Evolutionary conservation across 2,113 vertebrate genomes (phyloP).

Genomic region (Onychostoma macrolepis): DNA sequence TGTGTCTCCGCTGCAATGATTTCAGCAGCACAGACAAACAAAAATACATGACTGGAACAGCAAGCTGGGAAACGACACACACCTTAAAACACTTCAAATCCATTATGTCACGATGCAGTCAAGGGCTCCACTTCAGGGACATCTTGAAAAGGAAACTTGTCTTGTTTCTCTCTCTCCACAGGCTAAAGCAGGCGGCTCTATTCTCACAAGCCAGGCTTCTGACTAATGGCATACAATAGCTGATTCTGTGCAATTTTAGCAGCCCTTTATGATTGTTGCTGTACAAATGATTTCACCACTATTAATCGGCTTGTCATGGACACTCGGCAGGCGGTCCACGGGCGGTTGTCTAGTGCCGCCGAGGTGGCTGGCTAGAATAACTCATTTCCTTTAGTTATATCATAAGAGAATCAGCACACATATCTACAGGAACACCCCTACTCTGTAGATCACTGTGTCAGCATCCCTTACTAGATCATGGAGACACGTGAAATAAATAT

Average conservation of each 20-base stretch:
- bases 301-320: background rate
- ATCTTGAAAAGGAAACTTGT: background rate
- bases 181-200: background rate
- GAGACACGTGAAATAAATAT: background rate
- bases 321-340: background rate
- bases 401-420: background rate
- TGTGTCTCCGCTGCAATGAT: background rate
- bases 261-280: background rate
- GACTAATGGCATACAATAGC: background rate
- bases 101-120: background rate
- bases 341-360: background rate
- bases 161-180: slow-evolving; percentile 18
- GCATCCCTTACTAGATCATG: background rate
- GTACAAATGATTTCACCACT: slow-evolving; percentile 3
- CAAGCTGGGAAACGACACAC: background rate
- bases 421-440: background rate
- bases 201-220: background rate
- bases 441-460: background rate
- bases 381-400: background rate
- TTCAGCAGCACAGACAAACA: slow-evolving; percentile 19
- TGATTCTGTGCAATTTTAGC: background rate
- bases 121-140: slow-evolving; percentile 7
- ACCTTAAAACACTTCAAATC: slow-evolving; percentile 15
- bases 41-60: background rate
- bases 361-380: background rate